Base-by-base conservation (phyloP, 2,113 vertebrate genomes). In the Solenodon paradoxus region DNA sequence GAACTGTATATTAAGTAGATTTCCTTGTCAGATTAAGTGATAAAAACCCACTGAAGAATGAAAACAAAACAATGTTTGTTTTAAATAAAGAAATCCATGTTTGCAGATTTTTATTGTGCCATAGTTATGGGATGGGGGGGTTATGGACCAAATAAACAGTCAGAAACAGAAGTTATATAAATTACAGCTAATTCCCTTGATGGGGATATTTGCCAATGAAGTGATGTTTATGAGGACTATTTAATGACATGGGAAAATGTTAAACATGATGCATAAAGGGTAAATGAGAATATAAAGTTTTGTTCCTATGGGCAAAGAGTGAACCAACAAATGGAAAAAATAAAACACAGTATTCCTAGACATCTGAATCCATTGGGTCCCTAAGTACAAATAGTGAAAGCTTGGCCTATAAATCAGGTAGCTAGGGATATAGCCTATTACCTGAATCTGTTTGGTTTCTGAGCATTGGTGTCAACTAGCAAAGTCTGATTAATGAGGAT, bases 11-110 rank as follows among this genome's bases (percentile, higher is more conserved):
- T n/a, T n/a, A n/a, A n/a, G n/a, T n/a, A n/a, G n/a, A n/a, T n/a
- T n/a, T n/a, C n/a, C n/a, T n/a, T n/a, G n/a, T n/a, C n/a, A n/a
- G n/a, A n/a, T n/a, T n/a, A n/a, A n/a, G n/a, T n/a, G n/a, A n/a
- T n/a, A n/a, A n/a, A n/a, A n/a, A n/a, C n/a, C n/a, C n/a, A n/a
- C 32, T 90, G 3, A 80, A 66, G 26, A 89, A 92, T 8, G 84
- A 86, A 69, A 38, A 59, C 38, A 92, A 45, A 84, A 35, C 19
- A 49, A 28, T 63, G 13, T 93, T 74, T 75, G 26, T 93, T 84
- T 90, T 94, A 78, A 82, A 71, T 55, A 49, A 74, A 75, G 26
- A 95, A 94, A 88, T 81, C 42, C 35, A 24, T 79, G 9, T 61
- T 59, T 85, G 53, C 32, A 63, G 63, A 53, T 38, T 88, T 90